Evolutionary conservation across 2,888 invertebrate genomes (phyloP).

Genomic region (Himalopsyche tibetana): DNA sequence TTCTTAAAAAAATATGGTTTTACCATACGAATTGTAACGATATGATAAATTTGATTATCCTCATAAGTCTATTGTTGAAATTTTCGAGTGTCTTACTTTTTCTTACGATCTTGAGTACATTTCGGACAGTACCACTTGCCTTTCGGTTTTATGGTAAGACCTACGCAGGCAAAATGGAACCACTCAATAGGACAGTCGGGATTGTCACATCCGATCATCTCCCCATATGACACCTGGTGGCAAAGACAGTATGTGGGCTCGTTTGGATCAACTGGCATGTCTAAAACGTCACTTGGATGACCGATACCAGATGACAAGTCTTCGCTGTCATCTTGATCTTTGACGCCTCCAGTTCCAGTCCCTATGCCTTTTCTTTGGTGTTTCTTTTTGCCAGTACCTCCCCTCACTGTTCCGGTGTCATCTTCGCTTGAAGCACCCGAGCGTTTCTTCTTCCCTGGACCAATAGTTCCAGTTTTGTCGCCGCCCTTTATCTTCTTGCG

Average conservation of each 20-base stretch:
- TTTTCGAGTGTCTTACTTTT: conserved; percentile 68
- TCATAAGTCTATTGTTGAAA: background rate
- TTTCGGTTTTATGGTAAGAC: conserved; percentile 93
- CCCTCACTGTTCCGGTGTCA: conserved; percentile 73
- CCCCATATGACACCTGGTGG: conserved; percentile 96
- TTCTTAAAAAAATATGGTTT: background rate
- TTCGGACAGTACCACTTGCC: conserved; percentile 98
- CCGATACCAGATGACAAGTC: conserved; percentile 78
- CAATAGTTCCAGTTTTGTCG: conserved; percentile 66
- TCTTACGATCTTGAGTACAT: conserved; percentile 88
- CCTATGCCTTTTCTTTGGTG: conserved; percentile 55
- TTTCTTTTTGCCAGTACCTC: conserved; percentile 69
- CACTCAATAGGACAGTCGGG: conserved; percentile 93
- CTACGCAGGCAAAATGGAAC: conserved; percentile 97
- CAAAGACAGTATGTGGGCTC: conserved; percentile 99
- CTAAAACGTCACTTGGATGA: conserved; percentile 92
- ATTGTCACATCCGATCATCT: conserved; percentile 98
- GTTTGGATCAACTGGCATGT: conserved; percentile 97
- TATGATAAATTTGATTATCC: background rate
- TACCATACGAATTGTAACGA: background rate
- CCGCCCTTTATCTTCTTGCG: conserved; percentile 74
- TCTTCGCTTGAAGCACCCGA: conserved; percentile 77
- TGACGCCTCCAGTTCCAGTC: conserved; percentile 56
- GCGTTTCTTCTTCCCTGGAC: conserved; percentile 76
- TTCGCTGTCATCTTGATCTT: conserved; percentile 69